Evolutionary conservation across 2,797 vertebrate genomes (phyloP).

Genomic region (Peromyscus eremicus): DNA sequence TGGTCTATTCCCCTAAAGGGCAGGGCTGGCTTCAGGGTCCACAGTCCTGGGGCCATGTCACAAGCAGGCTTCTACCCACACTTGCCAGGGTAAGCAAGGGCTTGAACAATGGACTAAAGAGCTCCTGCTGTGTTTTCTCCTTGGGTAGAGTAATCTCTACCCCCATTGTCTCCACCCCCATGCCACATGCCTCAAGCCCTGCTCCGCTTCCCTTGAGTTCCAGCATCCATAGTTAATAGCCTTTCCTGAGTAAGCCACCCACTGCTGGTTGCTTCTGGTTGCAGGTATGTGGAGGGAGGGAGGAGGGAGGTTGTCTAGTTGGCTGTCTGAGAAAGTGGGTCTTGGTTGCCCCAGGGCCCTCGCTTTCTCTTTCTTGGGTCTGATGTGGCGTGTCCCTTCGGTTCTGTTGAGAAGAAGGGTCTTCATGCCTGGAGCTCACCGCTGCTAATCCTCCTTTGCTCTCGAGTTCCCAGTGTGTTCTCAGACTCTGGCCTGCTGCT

Average conservation of each 20-base stretch:
- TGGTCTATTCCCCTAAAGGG: not conserved
- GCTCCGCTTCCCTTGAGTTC: not conserved
- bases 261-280: not conserved
- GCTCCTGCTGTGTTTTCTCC: not conserved
- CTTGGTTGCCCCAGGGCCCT: not conserved
- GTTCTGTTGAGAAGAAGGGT: not conserved
- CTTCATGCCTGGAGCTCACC: not conserved
- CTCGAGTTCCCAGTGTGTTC: not conserved
- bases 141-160: not conserved
- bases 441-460: not conserved
- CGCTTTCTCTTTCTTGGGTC: not conserved
- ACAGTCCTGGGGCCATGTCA: not conserved
- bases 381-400: not conserved
- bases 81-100: not conserved
- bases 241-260: not conserved
- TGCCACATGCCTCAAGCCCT: not conserved
- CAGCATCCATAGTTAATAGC: not conserved
- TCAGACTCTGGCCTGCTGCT: not conserved
- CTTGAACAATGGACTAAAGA: not conserved
- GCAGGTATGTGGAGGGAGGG: not conserved
- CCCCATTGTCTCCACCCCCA: no score
- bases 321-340: not conserved
- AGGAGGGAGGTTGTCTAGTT: not conserved
- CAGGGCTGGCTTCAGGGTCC: not conserved
- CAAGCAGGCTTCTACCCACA: not conserved